Evolutionary conservation across 2,888 invertebrate species (phyloP), one percentile per base, ranked within the genome.

Genomic region (Boloria selene): DNA sequence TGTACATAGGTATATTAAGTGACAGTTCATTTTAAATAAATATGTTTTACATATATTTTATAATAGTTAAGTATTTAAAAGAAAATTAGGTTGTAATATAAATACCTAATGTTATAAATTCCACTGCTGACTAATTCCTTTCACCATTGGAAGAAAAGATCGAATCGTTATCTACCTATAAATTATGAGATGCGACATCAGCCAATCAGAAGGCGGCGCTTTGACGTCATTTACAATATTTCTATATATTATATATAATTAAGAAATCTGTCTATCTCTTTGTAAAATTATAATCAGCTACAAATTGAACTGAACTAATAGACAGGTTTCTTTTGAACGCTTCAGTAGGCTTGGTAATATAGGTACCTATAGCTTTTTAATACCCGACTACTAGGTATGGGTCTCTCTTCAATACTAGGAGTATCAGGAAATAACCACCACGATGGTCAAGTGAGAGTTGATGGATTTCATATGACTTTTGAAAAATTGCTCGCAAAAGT

Each of bases 121-220:
- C 26, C 17, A 55, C 26, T 47, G 47, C 45, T 58, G 22, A 47
- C 47, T 58, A 13, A 14, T 60, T 60, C 51, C 44, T 58, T 52
- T 64, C 50, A 42, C 69, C 61, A 69, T 66, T 69, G 62, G 51
- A 64, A 61, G 53, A 51, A 51, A 52, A 69, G 56, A 65, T 60
- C 18, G 16, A 10, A 55, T 22, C 22, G 22, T 63, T 63, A 63
- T 56, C 63, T 22, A 42, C 44, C n/a, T 44, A 63, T 51, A 63
- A 63, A 63, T 50, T 56, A 55, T 63, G 22, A 56, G 53, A 45
- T 31, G 50, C 45, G 50, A 60, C 38, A 17, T 51, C 51, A 49
- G 51, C 67, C 64, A 67, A 69, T 67, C 69, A 64, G 59, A 54
- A 59, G 47, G 55, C 56, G 47, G 13, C 44, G 51, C 16, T n/a